phyloP scores from a whole-genome alignment of 2,113 vertebrate genomes.

The Rhinolophus ferrumequinum region DNA sequence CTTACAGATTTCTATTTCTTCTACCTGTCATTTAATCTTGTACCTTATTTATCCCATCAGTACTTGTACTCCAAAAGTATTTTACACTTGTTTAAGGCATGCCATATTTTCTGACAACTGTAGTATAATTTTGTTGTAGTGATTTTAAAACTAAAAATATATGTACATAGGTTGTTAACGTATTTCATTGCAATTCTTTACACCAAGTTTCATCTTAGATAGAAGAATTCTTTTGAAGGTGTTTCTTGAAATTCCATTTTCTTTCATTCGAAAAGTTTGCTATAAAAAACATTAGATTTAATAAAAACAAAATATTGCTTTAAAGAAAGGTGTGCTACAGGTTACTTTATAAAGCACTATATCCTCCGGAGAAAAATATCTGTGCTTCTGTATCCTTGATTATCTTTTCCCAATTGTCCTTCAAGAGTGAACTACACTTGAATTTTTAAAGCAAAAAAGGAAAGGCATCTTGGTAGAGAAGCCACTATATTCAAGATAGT shows the following conservation, averaged over 20 bases:
- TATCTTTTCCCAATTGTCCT: neutral
- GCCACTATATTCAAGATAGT: neutral
- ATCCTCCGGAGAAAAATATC: slow-evolving; percentile 39
- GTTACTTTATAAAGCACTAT: slow-evolving; percentile 3
- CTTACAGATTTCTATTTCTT: slow-evolving; percentile 64
- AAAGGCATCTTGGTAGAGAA: neutral
- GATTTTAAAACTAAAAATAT: slow-evolving; percentile 38
- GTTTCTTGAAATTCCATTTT: slow-evolving; percentile 16
- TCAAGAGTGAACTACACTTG: neutral
- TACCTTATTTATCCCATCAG: slow-evolving; percentile 60
- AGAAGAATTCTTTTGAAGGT: slow-evolving; percentile 43
- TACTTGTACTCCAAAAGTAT: slow-evolving; percentile 45
- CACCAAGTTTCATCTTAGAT: neutral
- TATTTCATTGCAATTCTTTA: slow-evolving; percentile 26
- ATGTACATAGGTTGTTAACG: neutral
- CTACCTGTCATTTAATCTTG: slow-evolving; percentile 62
- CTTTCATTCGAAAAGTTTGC: neutral
- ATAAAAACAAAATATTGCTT: slow-evolving; percentile 14
- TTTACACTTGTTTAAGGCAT: slow-evolving; percentile 17
- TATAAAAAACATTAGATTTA: slow-evolving; percentile 13
- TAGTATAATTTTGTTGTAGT: neutral
- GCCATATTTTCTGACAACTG: neutral
- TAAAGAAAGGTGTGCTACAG: neutral
- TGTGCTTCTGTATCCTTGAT: slow-evolving; percentile 15
- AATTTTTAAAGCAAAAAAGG: slow-evolving; percentile 28